Percentiles rank a stretch among this genome's conserved stretches.
Conservation (phyloP, 92 coral and sea anemone genomes). For the Siderastrea radians region DNA sequence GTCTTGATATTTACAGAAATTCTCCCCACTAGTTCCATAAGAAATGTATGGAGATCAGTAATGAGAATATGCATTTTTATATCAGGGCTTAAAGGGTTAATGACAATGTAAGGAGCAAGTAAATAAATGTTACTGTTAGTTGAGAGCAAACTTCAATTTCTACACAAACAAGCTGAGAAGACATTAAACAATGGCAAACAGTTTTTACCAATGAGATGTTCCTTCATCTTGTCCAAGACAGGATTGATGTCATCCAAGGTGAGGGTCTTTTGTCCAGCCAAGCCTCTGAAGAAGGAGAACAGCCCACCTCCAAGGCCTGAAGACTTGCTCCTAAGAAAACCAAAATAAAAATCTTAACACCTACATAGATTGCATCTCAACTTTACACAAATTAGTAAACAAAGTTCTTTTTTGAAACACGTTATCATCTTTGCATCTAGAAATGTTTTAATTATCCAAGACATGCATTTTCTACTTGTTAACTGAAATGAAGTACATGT, state of each 20-base stretch:
- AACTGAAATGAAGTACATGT: no score
- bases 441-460: no score
- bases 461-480: no score
- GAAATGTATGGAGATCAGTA: no score
- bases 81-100: no score
- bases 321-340: slow-evolving; percentile 30
- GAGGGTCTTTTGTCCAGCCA: slow-evolving; percentile 96
- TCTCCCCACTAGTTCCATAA: no score
- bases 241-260: slow-evolving; percentile 90
- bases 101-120: not conserved
- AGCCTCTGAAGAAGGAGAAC: slow-evolving; percentile 97
- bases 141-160: not conserved
- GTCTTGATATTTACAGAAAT: no score
- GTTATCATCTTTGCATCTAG: no score
- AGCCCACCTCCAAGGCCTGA: slow-evolving; percentile 86
- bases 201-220: slow-evolving; percentile 91
- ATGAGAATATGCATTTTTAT: no score
- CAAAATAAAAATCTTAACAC: not conserved
- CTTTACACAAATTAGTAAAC: no score
- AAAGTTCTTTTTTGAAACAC: no score
- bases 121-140: not conserved
- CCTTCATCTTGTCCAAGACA: slow-evolving; percentile 98
- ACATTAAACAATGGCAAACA: no score
- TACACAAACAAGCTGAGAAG: not conserved
- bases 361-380: not conserved